Percentiles rank a stretch among this genome's conserved stretches.
These are phyloP conservation scores for Epizoanthus scotinus DNA, from an alignment of 92 coral and sea anemone species.

Conservation along the genomic window DNA sequence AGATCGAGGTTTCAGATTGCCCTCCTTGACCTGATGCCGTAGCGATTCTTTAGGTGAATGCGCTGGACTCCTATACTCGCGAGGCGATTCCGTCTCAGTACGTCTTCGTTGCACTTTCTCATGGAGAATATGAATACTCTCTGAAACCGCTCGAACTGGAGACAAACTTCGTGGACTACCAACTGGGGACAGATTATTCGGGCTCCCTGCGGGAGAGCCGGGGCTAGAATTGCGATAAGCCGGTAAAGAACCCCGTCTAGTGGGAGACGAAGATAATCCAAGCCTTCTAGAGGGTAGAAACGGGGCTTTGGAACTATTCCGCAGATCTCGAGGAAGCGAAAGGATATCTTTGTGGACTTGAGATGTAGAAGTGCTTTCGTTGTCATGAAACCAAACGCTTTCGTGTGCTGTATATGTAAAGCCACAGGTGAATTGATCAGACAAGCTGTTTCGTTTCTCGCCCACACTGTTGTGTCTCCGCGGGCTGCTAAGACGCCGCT, in stretches of 20 bases:
- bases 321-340: background rate
- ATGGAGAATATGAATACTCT: constrained; percentile 2
- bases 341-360: background rate
- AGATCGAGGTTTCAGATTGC: background rate
- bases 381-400: background rate
- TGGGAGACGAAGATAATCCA: background rate
- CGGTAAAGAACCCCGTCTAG: constrained; percentile 22
- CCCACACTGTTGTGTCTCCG: constrained; percentile 18
- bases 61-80: constrained; percentile 5
- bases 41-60: constrained; percentile 18
- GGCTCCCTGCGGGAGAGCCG: background rate
- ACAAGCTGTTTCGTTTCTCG: constrained; percentile 24
- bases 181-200: background rate
- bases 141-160: constrained; percentile 11
- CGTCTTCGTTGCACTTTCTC: background rate
- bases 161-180: constrained; percentile 9
- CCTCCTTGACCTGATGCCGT: background rate
- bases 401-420: background rate
- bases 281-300: background rate
- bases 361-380: background rate
- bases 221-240: background rate
- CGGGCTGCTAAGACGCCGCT: background rate
- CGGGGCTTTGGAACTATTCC: background rate
- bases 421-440: background rate
- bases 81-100: background rate